Evolutionary conservation across 2,888 invertebrate species (phyloP), one percentile per base, ranked within the genome.

Genomic region (Ornithoptera priamus): DNA sequence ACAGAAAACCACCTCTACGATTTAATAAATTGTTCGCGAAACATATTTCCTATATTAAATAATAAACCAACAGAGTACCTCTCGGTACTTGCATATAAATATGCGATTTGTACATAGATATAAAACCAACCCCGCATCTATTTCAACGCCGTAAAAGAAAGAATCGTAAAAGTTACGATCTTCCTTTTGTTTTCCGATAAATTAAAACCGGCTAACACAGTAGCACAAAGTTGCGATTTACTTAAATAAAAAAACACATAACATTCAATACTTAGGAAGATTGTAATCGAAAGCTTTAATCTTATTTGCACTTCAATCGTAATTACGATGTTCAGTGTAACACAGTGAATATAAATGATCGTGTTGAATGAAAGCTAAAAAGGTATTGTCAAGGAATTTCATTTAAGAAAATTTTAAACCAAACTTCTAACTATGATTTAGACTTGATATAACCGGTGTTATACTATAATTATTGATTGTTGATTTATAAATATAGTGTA

Each of bases 151-250:
- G 58, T 70, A 70, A 70, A 70, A 70, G 66, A 66, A 59, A 39
- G n/a, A 53, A 46, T 70, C 70, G 59, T 70, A 70, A 70, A 70
- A 66, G 65, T 70, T 70, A 70, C 70, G 70, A 70, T 58, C 69
- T 50, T 46, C 42, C 70, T 63, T 70, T 70, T 70, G 70, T 65
- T 63, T 39, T 59, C 53, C 62, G 30, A 70, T 70, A 63, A 66
- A 70, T 66, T 62, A 69, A 69, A 69, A 69, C 66, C 56, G 60
- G 39, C 39, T 39, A 69, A 65, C 61, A 20, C 46, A 62, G 62
- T 62, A 66, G 39, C 39, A 66, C 65, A 62, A 42, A 63, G 69
- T 66, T 66, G 58, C 62, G 17, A 56, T 42, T 36, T 15, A 46
- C 69, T 65, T 36, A 15, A 18, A 7, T 30, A 30, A 59, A 36